A percentile compares a stretch with the other conserved stretches of the same genome.
These are phyloP conservation scores for Morone chrysops DNA, from an alignment of 2,113 vertebrate genomes.

Conservation along the genomic window DNA sequence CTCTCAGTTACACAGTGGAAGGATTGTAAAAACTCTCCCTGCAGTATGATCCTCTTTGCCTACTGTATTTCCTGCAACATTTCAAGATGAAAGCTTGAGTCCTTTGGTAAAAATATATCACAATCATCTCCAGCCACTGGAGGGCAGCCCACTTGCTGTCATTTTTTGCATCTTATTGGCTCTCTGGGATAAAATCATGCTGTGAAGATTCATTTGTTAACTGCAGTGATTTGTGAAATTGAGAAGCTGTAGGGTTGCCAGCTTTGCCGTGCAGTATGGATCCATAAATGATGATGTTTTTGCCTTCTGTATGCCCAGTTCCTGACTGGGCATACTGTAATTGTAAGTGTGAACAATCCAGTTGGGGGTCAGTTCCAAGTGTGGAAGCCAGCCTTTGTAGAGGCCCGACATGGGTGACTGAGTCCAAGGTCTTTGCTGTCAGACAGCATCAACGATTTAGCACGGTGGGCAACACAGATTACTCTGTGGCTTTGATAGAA, in stretches of 20 bases:
- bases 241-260: neutral
- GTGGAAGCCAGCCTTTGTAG: conserved; percentile 34
- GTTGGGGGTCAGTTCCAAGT: neutral
- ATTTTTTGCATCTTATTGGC: neutral
- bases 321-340: conserved; percentile 17
- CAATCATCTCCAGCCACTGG: neutral
- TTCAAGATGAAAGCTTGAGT: conserved; percentile 5
- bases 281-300: conserved; percentile 10
- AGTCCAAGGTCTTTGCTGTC: conserved; percentile 33
- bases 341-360: conserved; percentile 28
- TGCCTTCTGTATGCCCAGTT: neutral
- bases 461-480: conserved; percentile 16
- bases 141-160: neutral
- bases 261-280: neutral
- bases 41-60: neutral
- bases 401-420: conserved; percentile 25
- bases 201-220: conserved; percentile 26
- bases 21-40: neutral
- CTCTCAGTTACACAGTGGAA: neutral
- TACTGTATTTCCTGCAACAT: neutral
- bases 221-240: conserved; percentile 19
- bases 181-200: neutral
- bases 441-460: conserved; percentile 40
- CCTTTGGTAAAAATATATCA: neutral
- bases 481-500: conserved; percentile 37